Percentiles rank a stretch among this genome's conserved stretches.
Evolutionary conservation across 1,140 invertebrate genomes (phyloP).

Genomic region (Dysdera silvatica): DNA sequence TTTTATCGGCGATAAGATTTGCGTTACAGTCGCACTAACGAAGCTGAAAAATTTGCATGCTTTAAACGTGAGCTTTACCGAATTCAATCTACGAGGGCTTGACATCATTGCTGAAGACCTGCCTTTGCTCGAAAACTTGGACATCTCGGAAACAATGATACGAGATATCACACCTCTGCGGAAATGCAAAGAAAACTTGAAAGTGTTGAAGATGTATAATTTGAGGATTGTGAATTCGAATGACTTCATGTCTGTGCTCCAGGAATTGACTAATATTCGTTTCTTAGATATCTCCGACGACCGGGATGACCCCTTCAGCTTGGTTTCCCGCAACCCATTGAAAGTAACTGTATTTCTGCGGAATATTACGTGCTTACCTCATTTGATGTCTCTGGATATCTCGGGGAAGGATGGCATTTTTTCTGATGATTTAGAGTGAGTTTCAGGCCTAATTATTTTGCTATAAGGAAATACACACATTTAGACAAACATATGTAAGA

Average conservation of each 20-base stretch:
- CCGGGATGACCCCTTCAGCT: constrained; percentile 48
- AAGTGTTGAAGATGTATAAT: constrained; percentile 58
- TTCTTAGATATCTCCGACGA: constrained; percentile 60
- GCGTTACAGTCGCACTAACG: constrained; percentile 46
- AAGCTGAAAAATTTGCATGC: constrained; percentile 52
- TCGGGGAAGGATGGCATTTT: constrained; percentile 57
- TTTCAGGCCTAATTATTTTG: too few species aligned
- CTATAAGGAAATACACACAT: too few species aligned
- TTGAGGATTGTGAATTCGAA: constrained; percentile 48
- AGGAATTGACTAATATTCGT: constrained; percentile 53
- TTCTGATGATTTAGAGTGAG: constrained; percentile 46
- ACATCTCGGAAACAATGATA: constrained; percentile 62
- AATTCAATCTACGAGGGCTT: constrained; percentile 61
- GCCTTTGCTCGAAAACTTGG: constrained; percentile 56
- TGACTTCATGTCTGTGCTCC: constrained; percentile 50
- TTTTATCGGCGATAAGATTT: constrained; percentile 52
- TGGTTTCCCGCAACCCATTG: constrained; percentile 43
- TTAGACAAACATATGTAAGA: too few species aligned
- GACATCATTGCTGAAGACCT: constrained; percentile 63
- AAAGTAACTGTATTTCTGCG: constrained; percentile 50
- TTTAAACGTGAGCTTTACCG: constrained; percentile 63
- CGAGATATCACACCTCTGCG: constrained; percentile 58
- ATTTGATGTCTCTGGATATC: constrained; percentile 59
- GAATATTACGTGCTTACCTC: constrained; percentile 50
- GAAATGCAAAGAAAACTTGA: constrained; percentile 55